These are phyloP conservation scores for Cuniculus paca DNA, from an alignment of 2,797 vertebrate species.

Conservation along the genomic window DNA sequence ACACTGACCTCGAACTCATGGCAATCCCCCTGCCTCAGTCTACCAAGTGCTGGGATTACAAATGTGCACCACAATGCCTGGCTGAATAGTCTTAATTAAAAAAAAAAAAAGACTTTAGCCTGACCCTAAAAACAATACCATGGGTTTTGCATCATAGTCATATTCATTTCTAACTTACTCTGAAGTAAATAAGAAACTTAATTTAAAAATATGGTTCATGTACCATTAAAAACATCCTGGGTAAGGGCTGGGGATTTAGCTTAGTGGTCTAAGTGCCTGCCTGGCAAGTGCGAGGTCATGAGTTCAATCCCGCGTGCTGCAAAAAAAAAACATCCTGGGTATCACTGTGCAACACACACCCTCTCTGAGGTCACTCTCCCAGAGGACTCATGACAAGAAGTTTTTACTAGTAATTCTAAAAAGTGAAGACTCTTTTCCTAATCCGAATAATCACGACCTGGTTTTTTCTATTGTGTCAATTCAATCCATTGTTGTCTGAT, in stretches of 20 bases:
- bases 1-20: background rate
- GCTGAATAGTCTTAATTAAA: background rate
- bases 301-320: too few relatives aligned
- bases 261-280: too few relatives aligned
- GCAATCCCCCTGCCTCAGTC: background rate
- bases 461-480: background rate
- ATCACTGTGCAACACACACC: background rate
- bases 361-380: background rate
- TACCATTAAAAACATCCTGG: background rate
- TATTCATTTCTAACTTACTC: slow-evolving; percentile 5
- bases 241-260: too few relatives aligned
- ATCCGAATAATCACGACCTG: background rate
- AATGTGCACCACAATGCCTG: background rate
- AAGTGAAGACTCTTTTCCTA: background rate
- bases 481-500: background rate
- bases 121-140: background rate
- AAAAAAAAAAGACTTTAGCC: background rate
- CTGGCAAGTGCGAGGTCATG: too few relatives aligned
- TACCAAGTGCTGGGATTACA: background rate
- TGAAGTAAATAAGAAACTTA: slow-evolving; percentile 27
- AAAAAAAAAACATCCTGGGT: background rate
- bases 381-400: background rate
- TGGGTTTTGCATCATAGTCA: background rate
- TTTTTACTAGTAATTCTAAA: slow-evolving; percentile 45
- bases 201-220: background rate